Conservation (phyloP, 2,888 invertebrate species). For the Rhingia rostrata region DNA sequence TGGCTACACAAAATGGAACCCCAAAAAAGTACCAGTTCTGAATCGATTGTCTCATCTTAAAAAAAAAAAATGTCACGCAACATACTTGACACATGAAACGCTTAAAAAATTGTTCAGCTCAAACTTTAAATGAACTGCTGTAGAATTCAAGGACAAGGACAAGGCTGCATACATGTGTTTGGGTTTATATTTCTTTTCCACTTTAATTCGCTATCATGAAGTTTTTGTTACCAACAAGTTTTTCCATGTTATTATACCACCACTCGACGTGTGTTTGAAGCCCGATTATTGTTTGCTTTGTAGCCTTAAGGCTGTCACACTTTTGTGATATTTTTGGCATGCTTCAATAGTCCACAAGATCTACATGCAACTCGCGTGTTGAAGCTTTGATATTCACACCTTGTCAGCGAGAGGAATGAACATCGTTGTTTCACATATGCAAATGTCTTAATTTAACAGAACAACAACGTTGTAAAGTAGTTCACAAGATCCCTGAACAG, state of each 20-base stretch:
- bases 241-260: conserved; percentile 26
- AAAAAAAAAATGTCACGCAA: conserved; percentile 16
- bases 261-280: conserved; percentile 24
- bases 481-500: too few relatives aligned
- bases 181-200: conserved; percentile 7
- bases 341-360: neutral
- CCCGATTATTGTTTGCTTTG: conserved; percentile 38
- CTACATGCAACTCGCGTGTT: neutral
- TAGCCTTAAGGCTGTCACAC: conserved; percentile 42
- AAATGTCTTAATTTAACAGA: too few relatives aligned
- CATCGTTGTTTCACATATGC: neutral
- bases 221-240: conserved; percentile 31
- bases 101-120: conserved; percentile 8
- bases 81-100: conserved; percentile 17
- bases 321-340: conserved; percentile 37
- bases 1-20: neutral
- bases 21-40: conserved; percentile 10
- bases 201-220: neutral
- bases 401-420: conserved; percentile 30
- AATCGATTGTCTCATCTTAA: conserved; percentile 26
- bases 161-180: conserved; percentile 26
- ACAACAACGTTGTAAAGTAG: too few relatives aligned
- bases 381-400: conserved; percentile 11
- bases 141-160: conserved; percentile 55
- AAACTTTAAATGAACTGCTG: conserved; percentile 34